Evolutionary conservation across 37 sponge, comb jelly and placozoan genomes (phyloP).

Genomic region (Aphrocallistes beatrix): DNA sequence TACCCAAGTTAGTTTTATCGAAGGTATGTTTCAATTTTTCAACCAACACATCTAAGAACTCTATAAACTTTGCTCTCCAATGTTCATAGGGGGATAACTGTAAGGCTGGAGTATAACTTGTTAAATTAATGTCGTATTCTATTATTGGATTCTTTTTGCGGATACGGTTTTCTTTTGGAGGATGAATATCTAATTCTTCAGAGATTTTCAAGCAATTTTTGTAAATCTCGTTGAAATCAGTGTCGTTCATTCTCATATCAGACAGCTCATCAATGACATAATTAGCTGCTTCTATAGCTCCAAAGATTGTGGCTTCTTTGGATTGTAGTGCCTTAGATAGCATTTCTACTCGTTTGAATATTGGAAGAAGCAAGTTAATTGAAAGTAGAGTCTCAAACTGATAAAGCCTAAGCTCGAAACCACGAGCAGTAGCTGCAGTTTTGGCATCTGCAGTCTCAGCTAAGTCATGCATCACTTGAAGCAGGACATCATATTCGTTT

Average conservation of each 20-base stretch:
- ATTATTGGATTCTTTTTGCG: background rate
- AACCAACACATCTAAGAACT: slow-evolving; percentile 14
- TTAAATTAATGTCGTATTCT: background rate
- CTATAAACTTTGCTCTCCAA: slow-evolving; percentile 5
- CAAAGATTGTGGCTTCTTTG: slow-evolving; percentile 20
- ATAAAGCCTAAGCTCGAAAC: background rate
- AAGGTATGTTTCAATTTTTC: slow-evolving; percentile 17
- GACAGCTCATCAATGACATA: slow-evolving; percentile 13
- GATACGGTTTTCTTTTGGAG: background rate
- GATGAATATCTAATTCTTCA: slow-evolving; percentile 13
- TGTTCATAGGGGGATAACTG: background rate
- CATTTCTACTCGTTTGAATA: background rate
- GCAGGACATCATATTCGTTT: background rate
- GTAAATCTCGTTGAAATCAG: slow-evolving; percentile 14
- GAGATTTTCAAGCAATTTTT: slow-evolving; percentile 16
- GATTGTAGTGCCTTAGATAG: background rate
- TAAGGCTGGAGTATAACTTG: slow-evolving; percentile 1
- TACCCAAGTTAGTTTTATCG: background rate
- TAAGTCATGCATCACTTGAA: background rate
- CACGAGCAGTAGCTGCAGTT: background rate
- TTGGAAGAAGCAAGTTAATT: background rate
- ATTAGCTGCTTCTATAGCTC: slow-evolving; percentile 15
- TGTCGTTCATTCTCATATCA: background rate
- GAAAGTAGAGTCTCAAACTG: background rate
- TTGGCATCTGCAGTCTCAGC: background rate